Conservation (phyloP, 2,888 invertebrate genomes). For the Cryptocephalus moraei region DNA sequence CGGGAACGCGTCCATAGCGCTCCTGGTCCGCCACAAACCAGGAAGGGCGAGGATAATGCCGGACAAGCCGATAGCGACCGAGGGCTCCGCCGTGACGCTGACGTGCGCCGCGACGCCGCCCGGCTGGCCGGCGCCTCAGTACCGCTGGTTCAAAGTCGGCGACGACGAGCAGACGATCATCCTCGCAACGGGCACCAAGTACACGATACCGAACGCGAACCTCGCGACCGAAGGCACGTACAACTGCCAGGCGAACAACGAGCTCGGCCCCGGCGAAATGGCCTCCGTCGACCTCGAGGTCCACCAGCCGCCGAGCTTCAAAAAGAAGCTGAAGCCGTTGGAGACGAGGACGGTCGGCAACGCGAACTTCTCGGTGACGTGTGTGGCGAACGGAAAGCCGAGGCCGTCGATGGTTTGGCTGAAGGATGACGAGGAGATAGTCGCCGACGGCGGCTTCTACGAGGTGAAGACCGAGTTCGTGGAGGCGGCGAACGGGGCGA, state of each 20-base stretch:
- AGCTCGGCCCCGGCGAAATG: constrained; percentile 75
- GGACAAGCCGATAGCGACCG: constrained; percentile 73
- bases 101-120: constrained; percentile 82
- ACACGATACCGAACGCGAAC: constrained; percentile 77
- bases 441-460: constrained; percentile 66
- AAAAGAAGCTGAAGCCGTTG: constrained; percentile 72
- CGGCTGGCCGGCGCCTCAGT: constrained; percentile 83
- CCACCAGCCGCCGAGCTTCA: constrained; percentile 78
- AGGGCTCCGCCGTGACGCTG: constrained; percentile 71
- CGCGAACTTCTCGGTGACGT: constrained; percentile 66
- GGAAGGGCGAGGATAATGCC: constrained; percentile 76
- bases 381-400: constrained; percentile 83
- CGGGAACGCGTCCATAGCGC: constrained; percentile 71
- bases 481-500: constrained; percentile 68
- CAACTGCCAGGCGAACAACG: constrained; percentile 84
- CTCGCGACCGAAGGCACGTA: constrained; percentile 81
- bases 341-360: constrained; percentile 68
- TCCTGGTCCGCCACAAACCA: constrained; percentile 77
- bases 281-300: constrained; percentile 79
- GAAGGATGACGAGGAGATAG: constrained; percentile 73
- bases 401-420: constrained; percentile 76
- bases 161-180: constrained; percentile 54
- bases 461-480: constrained; percentile 71
- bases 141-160: constrained; percentile 75
- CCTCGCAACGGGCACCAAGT: constrained; percentile 68